Evolutionary conservation across 2,113 vertebrate species (phyloP), one percentile per base, ranked within the genome.

Genomic region (Tyto alba): DNA sequence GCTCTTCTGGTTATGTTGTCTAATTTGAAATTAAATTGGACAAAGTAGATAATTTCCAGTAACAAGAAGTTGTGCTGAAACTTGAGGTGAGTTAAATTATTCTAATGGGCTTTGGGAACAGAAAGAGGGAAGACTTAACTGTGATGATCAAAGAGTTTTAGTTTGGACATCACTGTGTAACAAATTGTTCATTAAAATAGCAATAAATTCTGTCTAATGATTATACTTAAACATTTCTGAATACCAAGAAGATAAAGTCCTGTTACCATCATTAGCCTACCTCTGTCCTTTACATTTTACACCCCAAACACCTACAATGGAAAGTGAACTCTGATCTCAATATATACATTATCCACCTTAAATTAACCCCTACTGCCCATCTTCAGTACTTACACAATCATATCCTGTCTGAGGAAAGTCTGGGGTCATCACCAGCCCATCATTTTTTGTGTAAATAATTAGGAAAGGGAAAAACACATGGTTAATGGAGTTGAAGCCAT

Each of bases 101-200:
- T 92, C 84, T 95, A 93, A 85, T 90, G 23, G 78, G 91, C 67
- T 87, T 89, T 87, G 71, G 77, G 89, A 93, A 92, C 91, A 81
- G 83, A 93, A 85, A 62, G 68, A 90, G 25, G 48, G 20, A 86
- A 93, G 56, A 86, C 11, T 92, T 36, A 81, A 53, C 48, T 23
- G 12, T 53, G 38, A 81, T 82, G 80, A 96, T 95, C 93, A 94
- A 95, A 95, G 88, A 87, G 18, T 56, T 96, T 82, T 47, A 38
- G 52, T 85, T 75, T 85, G 40, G 53, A 64, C 53, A 92, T 66
- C 40, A 62, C 76, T 57, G 76, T 87, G 36, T 41, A 90, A 68
- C 78, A 92, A 93, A 92, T 91, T 79, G 77, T 92, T 93, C 94
- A 92, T 96, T 96, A 94, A 79, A 93, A 71, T 26, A 91, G 73